These are phyloP conservation scores for Drosophila leontia DNA, from an alignment of 1,140 invertebrate species.

Conservation along the genomic window DNA sequence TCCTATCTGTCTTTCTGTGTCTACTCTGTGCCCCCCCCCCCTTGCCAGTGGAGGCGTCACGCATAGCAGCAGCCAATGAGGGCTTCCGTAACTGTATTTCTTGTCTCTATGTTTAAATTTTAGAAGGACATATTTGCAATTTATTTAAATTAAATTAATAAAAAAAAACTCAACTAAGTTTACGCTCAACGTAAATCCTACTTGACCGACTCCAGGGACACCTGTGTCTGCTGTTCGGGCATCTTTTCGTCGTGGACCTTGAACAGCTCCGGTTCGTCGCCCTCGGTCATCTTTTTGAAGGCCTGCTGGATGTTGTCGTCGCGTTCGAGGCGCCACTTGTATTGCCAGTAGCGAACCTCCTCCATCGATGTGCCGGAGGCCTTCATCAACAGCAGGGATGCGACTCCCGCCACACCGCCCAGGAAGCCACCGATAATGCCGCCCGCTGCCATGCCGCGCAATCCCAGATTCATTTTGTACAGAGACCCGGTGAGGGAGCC, in stretches of 20 bases:
- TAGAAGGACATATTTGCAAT: slow-evolving; percentile 76
- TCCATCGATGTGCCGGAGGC: slow-evolving; percentile 86
- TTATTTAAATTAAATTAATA: slow-evolving; percentile 74
- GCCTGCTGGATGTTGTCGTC: slow-evolving; percentile 75
- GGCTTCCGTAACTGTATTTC: slow-evolving; percentile 68
- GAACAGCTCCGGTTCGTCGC: slow-evolving; percentile 55
- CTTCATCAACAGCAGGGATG: slow-evolving; percentile 85
- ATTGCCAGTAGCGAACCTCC: slow-evolving; percentile 86
- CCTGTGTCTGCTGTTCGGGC: slow-evolving; percentile 36
- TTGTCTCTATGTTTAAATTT: slow-evolving; percentile 55
- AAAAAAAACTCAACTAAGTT: slow-evolving; percentile 41
- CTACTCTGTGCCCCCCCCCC: slow-evolving; percentile 39
- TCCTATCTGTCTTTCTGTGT: slow-evolving; percentile 46
- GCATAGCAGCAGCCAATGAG: slow-evolving; percentile 68
- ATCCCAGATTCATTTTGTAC: slow-evolving; percentile 86
- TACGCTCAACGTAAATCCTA: slow-evolving; percentile 8
- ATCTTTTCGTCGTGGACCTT: slow-evolving; percentile 65
- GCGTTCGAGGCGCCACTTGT: slow-evolving; percentile 84
- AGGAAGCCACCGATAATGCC: slow-evolving; percentile 86
- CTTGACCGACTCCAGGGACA: slow-evolving; percentile 69
- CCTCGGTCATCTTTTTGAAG: slow-evolving; percentile 59
- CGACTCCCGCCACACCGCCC: slow-evolving; percentile 86
- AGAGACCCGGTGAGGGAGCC: slow-evolving; percentile 87
- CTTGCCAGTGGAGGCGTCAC: slow-evolving; percentile 24
- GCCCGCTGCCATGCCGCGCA: slow-evolving; percentile 89